Base-by-base conservation (phyloP, 2,888 invertebrate species). In the Anodontia alba region DNA sequence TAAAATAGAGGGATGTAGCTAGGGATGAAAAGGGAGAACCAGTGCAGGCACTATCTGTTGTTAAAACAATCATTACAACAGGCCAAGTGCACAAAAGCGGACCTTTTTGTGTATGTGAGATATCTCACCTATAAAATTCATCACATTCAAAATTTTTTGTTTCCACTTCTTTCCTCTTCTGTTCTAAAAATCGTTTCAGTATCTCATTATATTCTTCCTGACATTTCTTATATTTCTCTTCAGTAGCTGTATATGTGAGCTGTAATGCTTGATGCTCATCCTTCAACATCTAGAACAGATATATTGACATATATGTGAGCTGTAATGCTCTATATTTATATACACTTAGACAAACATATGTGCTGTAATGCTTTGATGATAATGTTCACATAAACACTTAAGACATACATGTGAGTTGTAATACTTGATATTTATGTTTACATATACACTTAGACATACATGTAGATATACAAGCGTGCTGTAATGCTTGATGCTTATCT, bases 111-210 rank as follows among this genome's bases (percentile, higher is more conserved):
- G n/a, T 12, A 38, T 38, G 38, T 38, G 38, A 38, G 38, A 38
- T 38, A 12, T 15, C 81, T 57, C 80, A 92, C 92, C 80, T 87
- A 69, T 88, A 83, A 70, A 90, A 89, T 23, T 81, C 71, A 43
- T 99, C 99, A 95, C 99, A 99, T 95, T 99, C 98, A 95, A 98
- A 97, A 93, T 99, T 99, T 96, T 99, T 96, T 95, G 97, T 97
- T 92, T 99, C 99, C 0, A 99, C 99, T 96, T 98, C 98, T 95
- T 97, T 97, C 43, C 93, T 96, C 95, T 99, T 99, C 94, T 98
- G 97, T 89, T 97, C 97, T 95, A 99, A 97, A 90, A 98, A 96
- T 89, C 98, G 96, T 20, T 91, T 89, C 72, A 95, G 90, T 54
- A 95, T 88, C 29, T 94, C 94, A 46, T 90, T 89, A 80, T 94